Percentiles rank a stretch among this genome's conserved stretches.
Evolutionary conservation across 2,113 vertebrate genomes (phyloP).

Genomic region (Leptocoma aspasia): DNA sequence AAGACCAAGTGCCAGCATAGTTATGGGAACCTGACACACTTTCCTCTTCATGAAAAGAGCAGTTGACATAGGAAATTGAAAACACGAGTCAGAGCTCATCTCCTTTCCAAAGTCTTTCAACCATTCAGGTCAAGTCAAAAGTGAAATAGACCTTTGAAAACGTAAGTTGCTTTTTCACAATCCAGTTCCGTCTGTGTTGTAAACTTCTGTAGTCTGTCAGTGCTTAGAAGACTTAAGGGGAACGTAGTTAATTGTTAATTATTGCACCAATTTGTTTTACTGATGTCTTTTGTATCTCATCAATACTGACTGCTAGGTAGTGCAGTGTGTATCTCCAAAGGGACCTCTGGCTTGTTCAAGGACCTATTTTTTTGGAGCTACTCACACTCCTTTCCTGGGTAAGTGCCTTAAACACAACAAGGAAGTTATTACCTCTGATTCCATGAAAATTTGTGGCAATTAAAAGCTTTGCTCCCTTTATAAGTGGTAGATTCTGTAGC

Average conservation of each 20-base stretch:
- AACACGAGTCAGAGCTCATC: slow-evolving; percentile 35
- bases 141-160: slow-evolving; percentile 44
- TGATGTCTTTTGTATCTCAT: background rate
- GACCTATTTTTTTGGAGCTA: slow-evolving; percentile 93
- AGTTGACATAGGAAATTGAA: slow-evolving; percentile 46
- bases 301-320: slow-evolving; percentile 73
- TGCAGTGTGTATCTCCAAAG: slow-evolving; percentile 91
- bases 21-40: slow-evolving; percentile 23
- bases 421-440: background rate
- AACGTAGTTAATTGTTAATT: background rate
- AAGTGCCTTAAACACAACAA: slow-evolving; percentile 32
- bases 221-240: slow-evolving; percentile 20
- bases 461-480: background rate
- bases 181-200: slow-evolving; percentile 13
- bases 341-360: slow-evolving; percentile 90
- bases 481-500: background rate
- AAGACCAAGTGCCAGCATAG: slow-evolving; percentile 25
- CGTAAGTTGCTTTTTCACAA: slow-evolving; percentile 36
- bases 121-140: slow-evolving; percentile 50
- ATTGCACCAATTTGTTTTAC: background rate
- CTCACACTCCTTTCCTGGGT: slow-evolving; percentile 90
- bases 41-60: slow-evolving; percentile 38
- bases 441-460: background rate
- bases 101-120: slow-evolving; percentile 43
- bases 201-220: slow-evolving; percentile 1